Evolutionary conservation across 2,113 vertebrate genomes (phyloP).

Genomic region (Coturnix japonica): DNA sequence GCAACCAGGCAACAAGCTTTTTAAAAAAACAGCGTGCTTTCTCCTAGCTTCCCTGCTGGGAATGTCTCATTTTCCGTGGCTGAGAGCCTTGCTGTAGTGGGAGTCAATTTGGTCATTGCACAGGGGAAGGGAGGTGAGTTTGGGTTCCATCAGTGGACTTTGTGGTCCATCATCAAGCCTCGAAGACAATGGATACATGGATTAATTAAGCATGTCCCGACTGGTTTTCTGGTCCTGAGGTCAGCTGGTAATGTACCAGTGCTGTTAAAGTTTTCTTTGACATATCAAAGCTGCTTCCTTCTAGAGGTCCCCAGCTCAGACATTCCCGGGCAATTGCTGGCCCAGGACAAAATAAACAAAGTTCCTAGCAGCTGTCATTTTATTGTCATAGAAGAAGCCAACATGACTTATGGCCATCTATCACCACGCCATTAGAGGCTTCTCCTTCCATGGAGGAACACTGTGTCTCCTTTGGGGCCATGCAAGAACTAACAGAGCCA

Average conservation of each 20-base stretch:
- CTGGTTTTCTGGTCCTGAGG: background rate
- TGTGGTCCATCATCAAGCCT: background rate
- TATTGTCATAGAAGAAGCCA: background rate
- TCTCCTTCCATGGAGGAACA: background rate
- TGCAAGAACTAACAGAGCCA: background rate
- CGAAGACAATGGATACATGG: background rate
- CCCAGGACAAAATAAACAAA: background rate
- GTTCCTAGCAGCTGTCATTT: background rate
- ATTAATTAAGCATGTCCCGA: background rate
- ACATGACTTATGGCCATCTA: rapidly evolving
- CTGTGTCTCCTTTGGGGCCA: rapidly evolving
- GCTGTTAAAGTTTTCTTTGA: background rate
- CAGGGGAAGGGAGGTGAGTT: background rate
- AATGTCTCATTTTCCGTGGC: background rate
- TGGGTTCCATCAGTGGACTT: background rate
- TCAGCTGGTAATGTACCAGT: background rate
- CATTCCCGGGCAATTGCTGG: background rate
- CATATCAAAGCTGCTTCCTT: background rate
- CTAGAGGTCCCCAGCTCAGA: background rate
- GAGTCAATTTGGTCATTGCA: rapidly evolving
- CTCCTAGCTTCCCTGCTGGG: background rate
- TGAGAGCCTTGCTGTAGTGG: background rate
- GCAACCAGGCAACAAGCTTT: rapidly evolving
- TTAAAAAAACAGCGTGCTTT: rapidly evolving
- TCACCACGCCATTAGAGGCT: background rate